A percentile compares a stretch with the other conserved stretches of the same genome.
These are phyloP conservation scores for Hippocampus kuda DNA, from an alignment of 2,797 vertebrate genomes.

Conservation along the genomic window DNA sequence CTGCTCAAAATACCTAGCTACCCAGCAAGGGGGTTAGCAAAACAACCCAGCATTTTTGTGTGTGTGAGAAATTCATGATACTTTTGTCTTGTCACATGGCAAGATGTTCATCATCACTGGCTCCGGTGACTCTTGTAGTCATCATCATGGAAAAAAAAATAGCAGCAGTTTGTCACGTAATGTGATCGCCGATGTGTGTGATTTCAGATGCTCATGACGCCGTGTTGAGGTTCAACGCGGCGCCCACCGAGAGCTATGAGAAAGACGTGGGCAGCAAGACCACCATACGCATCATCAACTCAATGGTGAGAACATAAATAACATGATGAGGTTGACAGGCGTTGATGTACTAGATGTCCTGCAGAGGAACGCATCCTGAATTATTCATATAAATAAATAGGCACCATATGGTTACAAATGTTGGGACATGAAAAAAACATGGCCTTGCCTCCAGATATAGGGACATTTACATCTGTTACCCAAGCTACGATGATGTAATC, in stretches of 20 bases:
- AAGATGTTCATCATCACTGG: neutral
- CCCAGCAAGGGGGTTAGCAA: too few relatives aligned
- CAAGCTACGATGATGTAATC: neutral
- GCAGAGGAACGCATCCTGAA: neutral
- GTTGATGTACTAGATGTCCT: neutral
- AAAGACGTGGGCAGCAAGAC: constrained; percentile 95
- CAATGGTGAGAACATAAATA: constrained; percentile 72
- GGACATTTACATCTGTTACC: neutral
- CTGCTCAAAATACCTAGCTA: too few relatives aligned
- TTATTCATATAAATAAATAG: neutral
- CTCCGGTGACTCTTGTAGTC: neutral
- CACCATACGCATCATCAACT: constrained; percentile 92
- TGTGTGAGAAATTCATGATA: neutral
- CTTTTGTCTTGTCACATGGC: neutral
- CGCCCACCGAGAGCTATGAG: constrained; percentile 87
- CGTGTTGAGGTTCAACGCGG: constrained; percentile 91
- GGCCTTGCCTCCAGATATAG: neutral
- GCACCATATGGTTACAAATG: neutral
- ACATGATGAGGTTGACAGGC: neutral
- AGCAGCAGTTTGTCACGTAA: neutral
- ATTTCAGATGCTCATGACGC: constrained; percentile 88
- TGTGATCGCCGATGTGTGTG: constrained; percentile 3
- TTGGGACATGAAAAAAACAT: neutral
- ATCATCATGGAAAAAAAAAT: neutral
- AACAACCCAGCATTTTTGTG: too few relatives aligned